phyloP scores from a whole-genome alignment of 1,140 invertebrate species.

The Drosophila baimaii region DNA sequence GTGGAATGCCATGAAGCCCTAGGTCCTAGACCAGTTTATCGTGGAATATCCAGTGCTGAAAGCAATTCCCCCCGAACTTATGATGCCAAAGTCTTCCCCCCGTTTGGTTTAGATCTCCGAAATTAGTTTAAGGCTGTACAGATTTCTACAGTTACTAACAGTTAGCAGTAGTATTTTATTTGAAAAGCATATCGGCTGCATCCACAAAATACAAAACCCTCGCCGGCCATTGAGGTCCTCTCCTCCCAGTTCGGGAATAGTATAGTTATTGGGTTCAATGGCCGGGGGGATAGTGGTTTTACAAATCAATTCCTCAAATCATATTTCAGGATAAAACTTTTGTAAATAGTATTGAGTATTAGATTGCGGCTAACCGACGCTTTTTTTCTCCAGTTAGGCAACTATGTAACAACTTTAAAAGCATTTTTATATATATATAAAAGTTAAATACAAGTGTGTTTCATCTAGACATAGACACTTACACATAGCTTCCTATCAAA shows the following conservation, averaged over 20 bases:
- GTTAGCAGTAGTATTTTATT: slow-evolving; percentile 64
- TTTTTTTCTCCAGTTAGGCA: slow-evolving; percentile 31
- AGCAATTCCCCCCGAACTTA: slow-evolving; percentile 11
- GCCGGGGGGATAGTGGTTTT: slow-evolving; percentile 40
- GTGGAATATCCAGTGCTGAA: slow-evolving; percentile 12
- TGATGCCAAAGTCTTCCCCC: slow-evolving; percentile 32
- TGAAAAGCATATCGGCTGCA: slow-evolving; percentile 50
- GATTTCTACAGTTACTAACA: slow-evolving; percentile 63
- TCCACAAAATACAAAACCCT: slow-evolving; percentile 32
- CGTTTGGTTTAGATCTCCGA: slow-evolving; percentile 5
- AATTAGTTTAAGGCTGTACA: slow-evolving; percentile 28
- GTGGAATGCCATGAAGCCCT: slow-evolving; percentile 62
- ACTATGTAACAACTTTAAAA: slow-evolving; percentile 55
- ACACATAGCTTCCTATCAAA: slow-evolving; percentile 44
- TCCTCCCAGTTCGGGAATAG: slow-evolving; percentile 1
- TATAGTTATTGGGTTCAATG: slow-evolving; percentile 15
- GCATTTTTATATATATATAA: slow-evolving; percentile 45
- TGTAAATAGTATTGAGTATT: slow-evolving; percentile 71
- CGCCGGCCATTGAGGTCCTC: slow-evolving; percentile 1
- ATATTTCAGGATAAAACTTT: slow-evolving; percentile 72
- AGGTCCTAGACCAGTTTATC: neutral
- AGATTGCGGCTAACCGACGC: slow-evolving; percentile 34
- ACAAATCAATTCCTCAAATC: slow-evolving; percentile 80
- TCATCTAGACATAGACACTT: slow-evolving; percentile 40
- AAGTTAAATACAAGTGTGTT: slow-evolving; percentile 36